Evolutionary conservation across 1,140 invertebrate genomes (phyloP), one percentile per base, ranked within the genome.

Genomic region (Drosophila mayri): DNA sequence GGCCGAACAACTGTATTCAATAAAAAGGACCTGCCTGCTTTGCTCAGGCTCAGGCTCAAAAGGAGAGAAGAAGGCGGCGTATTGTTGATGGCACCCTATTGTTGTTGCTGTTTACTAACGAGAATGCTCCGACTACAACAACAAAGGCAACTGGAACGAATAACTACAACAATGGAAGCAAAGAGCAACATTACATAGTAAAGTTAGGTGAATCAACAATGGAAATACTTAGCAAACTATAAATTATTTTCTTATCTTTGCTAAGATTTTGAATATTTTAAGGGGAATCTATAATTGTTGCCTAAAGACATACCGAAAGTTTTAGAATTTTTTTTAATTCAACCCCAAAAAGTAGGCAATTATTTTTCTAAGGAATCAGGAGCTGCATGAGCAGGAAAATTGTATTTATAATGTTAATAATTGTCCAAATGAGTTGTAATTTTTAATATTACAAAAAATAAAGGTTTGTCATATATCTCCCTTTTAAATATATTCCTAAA

Each of bases 1-100:
- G 46, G 58, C 50, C 32, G 38, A 60, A 70, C 67, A 81, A 85
- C 58, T 65, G 60, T 63, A 81, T 86, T 81, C 74, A 85, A 86
- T 81, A 81, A 59, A 55, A 30, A 30, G 67, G 12, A 52, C 44
- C 50, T 25, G 70, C 52, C 70, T 28, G 44, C 12, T 5, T 38
- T 11, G 32, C 44, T n/a, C 32, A 11, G 35, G n/a, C 30, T 16
- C 58, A 37, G 20, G n/a, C 30, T 16, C 58, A 37, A 20, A 54
- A 30, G 49, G 22, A 58, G 32, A 1, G n/a, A 35, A 70, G 44
- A 50, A 44, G 54, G 67, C 55, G 57, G 46, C 11, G 35, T 25
- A 46, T 22, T 61, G 55, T 50, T 49, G 52, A 58, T 43, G 66
- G 22, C 43, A 28, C 6, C 12, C 20, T 22, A 32, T 47, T 28